These are phyloP conservation scores for Chymomyza fuscimana DNA, from an alignment of 2,888 invertebrate genomes.

Conservation along the genomic window DNA sequence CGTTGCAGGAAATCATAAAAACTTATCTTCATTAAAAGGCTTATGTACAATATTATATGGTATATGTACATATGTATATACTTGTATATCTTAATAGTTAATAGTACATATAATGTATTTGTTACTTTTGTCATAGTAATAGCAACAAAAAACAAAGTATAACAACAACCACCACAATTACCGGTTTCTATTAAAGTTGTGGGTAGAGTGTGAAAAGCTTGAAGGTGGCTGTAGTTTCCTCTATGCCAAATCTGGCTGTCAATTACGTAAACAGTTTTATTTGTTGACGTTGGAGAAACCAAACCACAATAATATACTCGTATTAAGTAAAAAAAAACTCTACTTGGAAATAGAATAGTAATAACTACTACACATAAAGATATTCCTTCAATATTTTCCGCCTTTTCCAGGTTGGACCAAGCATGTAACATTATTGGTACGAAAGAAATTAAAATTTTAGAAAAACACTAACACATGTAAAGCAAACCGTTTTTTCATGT, in stretches of 20 bases:
- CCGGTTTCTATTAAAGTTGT: constrained; percentile 51
- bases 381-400: too few species aligned
- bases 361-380: background rate
- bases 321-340: background rate
- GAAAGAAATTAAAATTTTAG: too few species aligned
- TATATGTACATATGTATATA: constrained; percentile 13
- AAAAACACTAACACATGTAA: too few species aligned
- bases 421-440: too few species aligned
- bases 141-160: constrained; percentile 25
- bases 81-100: background rate
- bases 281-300: background rate
- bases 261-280: constrained; percentile 21
- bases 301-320: background rate
- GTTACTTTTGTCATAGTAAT: constrained; percentile 51
- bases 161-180: constrained; percentile 31
- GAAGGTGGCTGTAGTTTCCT: constrained; percentile 41
- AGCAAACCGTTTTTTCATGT: too few species aligned
- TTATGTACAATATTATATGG: constrained; percentile 35
- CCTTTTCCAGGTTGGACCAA: too few species aligned
- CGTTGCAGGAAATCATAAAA: constrained; percentile 68
- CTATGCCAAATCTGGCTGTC: background rate
- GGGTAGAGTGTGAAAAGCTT: constrained; percentile 65
- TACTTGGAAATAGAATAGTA: background rate
- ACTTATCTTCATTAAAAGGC: constrained; percentile 64
- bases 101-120: constrained; percentile 40